These are phyloP conservation scores for Pollenia labialis DNA, from an alignment of 2,888 invertebrate species.

Conservation along the genomic window DNA sequence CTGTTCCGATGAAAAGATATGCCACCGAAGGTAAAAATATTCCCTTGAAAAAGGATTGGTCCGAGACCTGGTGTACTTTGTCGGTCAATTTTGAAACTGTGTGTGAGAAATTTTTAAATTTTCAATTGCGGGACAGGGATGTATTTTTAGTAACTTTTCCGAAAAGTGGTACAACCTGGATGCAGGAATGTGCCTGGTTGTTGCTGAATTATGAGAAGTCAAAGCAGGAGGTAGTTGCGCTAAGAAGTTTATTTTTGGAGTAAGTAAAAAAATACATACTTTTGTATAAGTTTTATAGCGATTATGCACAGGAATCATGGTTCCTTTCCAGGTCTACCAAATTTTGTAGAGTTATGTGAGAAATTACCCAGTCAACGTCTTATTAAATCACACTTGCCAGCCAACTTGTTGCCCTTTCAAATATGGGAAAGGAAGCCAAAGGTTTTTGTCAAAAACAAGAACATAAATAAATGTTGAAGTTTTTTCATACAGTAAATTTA, in stretches of 20 bases:
- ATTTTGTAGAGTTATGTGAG: conserved; percentile 34
- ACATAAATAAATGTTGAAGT: no score
- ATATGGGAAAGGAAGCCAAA: conserved; percentile 75
- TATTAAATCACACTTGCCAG: conserved; percentile 76
- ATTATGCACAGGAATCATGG: no score
- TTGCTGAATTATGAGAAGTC: conserved; percentile 74
- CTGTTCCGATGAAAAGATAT: conserved; percentile 41
- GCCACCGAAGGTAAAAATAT: conserved; percentile 52
- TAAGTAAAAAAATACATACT: conserved; percentile 66
- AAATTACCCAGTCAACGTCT: conserved; percentile 73
- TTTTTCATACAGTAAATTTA: no score
- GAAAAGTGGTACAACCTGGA: conserved; percentile 78
- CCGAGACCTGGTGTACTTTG: conserved; percentile 64
- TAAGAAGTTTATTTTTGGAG: conserved; percentile 72
- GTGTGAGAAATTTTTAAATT: conserved; percentile 63
- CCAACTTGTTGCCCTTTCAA: conserved; percentile 74
- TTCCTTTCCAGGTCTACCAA: no score
- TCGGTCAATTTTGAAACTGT: conserved; percentile 45
- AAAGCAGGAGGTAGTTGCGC: conserved; percentile 27
- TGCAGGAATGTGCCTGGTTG: conserved; percentile 76
- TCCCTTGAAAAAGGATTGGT: conserved; percentile 69
- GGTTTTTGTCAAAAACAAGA: no score
- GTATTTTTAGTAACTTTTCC: conserved; percentile 75
- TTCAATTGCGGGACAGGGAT: conserved; percentile 75
- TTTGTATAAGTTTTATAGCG: no score